A percentile compares a stretch with the other conserved stretches of the same genome.
Conservation (phyloP, 2,797 vertebrate species). For the Myiothlypis coronata region DNA sequence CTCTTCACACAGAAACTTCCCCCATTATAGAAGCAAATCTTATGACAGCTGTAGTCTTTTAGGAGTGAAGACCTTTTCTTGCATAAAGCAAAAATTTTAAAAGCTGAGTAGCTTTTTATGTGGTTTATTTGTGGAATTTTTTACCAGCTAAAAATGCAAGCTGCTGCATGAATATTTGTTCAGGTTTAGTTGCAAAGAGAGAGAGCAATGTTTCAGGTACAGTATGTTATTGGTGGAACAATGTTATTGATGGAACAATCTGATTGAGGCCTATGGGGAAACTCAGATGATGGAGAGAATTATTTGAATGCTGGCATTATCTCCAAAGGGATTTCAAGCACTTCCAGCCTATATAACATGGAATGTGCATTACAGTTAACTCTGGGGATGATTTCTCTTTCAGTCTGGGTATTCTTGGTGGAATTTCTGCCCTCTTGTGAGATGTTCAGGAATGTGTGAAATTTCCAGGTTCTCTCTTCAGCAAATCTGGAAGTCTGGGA, state of each 20-base stretch:
- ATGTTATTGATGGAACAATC: constrained; percentile 34
- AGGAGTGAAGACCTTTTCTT: background rate
- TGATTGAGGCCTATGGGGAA: background rate
- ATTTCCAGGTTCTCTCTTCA: background rate
- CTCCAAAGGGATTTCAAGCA: background rate
- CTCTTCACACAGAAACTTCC: background rate
- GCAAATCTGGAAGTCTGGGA: background rate
- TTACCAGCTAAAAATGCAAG: constrained; percentile 8
- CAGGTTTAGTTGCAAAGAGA: constrained; percentile 6
- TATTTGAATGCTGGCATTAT: background rate
- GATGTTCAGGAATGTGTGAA: background rate
- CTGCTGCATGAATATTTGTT: constrained; percentile 29
- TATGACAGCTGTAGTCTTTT: background rate
- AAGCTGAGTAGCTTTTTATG: background rate
- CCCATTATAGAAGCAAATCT: background rate
- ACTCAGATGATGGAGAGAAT: background rate
- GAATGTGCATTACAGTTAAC: background rate
- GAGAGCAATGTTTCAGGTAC: background rate
- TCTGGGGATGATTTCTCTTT: background rate
- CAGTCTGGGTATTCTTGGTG: background rate
- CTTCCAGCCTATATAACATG: background rate
- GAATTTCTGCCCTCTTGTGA: background rate
- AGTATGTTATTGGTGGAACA: constrained; percentile 22
- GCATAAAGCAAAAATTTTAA: background rate
- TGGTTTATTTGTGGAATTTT: constrained; percentile 2